Evolutionary conservation across 2,113 vertebrate species (phyloP).

Genomic region (Prinia subflava): DNA sequence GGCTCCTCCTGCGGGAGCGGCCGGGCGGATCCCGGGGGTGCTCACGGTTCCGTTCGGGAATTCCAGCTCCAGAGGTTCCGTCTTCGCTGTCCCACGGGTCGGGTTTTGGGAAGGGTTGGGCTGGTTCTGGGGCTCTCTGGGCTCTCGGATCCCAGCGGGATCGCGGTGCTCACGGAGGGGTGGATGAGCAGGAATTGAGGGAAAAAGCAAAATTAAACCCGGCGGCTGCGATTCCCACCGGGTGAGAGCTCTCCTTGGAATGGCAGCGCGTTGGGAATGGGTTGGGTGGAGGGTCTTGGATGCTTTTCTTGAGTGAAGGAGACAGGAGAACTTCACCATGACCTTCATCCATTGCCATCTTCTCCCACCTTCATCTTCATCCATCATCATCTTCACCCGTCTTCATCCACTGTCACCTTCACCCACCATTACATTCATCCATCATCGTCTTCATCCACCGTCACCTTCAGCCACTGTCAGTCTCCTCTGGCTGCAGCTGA

Average conservation of each 20-base stretch:
- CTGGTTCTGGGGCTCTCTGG: accelerated
- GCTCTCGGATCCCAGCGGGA: accelerated
- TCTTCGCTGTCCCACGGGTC: accelerated
- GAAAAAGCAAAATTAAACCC: neutral
- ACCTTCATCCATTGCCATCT: accelerated
- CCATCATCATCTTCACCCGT: accelerated
- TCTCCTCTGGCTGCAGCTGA: neutral
- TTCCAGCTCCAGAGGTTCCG: neutral
- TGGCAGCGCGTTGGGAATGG: accelerated
- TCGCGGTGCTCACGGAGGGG: accelerated
- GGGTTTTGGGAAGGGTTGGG: accelerated
- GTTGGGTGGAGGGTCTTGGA: neutral
- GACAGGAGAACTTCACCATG: neutral
- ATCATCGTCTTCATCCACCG: accelerated
- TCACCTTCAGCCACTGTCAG: neutral
- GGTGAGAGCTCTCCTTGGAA: neutral
- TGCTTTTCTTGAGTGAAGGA: neutral
- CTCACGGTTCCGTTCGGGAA: accelerated
- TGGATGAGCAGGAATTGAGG: neutral
- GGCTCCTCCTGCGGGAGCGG: neutral
- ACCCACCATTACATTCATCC: neutral
- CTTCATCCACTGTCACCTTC: neutral
- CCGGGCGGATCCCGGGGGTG: accelerated
- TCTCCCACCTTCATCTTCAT: neutral
- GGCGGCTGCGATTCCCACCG: accelerated